These are phyloP conservation scores for Drosophila anomelani DNA, from an alignment of 2,888 invertebrate genomes.

Conservation along the genomic window DNA sequence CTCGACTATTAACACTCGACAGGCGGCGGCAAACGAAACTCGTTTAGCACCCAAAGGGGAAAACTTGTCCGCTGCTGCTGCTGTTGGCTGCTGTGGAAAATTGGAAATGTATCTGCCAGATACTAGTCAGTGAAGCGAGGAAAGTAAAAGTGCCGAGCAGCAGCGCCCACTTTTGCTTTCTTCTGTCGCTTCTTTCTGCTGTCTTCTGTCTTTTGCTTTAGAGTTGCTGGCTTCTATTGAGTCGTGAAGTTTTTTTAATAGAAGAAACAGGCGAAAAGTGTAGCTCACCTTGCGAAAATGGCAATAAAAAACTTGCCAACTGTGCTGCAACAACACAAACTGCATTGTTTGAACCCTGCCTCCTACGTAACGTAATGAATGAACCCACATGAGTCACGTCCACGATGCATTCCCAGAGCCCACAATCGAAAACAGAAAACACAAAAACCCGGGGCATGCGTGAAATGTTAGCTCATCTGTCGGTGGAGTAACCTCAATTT, in stretches of 20 bases:
- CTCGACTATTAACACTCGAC: constrained; percentile 57
- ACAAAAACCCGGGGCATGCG: constrained; percentile 41
- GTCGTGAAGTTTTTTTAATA: constrained; percentile 15
- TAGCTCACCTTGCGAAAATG: constrained; percentile 45
- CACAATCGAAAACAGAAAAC: not conserved
- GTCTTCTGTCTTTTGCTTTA: not conserved
- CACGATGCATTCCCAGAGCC: constrained; percentile 40
- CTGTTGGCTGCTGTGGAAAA: constrained; percentile 53
- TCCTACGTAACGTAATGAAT: constrained; percentile 27
- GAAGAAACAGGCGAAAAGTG: constrained; percentile 17
- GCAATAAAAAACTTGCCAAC: constrained; percentile 22
- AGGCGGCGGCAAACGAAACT: constrained; percentile 24
- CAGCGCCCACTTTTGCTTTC: constrained; percentile 73
- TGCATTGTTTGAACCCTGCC: constrained; percentile 41
- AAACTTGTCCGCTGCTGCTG: constrained; percentile 31
- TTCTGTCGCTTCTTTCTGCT: constrained; percentile 45
- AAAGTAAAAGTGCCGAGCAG: constrained; percentile 73
- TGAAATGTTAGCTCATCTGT: constrained; percentile 77
- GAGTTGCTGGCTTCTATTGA: constrained; percentile 36
- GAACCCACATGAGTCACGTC: constrained; percentile 46
- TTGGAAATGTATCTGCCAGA: constrained; percentile 54
- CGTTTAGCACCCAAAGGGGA: constrained; percentile 31
- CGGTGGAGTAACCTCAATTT: constrained; percentile 79
- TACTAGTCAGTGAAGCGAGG: constrained; percentile 52
- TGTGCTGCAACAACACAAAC: constrained; percentile 38